Base-by-base conservation (phyloP, 1,140 invertebrate species). In the Caenorhabditis briggsae region DNA sequence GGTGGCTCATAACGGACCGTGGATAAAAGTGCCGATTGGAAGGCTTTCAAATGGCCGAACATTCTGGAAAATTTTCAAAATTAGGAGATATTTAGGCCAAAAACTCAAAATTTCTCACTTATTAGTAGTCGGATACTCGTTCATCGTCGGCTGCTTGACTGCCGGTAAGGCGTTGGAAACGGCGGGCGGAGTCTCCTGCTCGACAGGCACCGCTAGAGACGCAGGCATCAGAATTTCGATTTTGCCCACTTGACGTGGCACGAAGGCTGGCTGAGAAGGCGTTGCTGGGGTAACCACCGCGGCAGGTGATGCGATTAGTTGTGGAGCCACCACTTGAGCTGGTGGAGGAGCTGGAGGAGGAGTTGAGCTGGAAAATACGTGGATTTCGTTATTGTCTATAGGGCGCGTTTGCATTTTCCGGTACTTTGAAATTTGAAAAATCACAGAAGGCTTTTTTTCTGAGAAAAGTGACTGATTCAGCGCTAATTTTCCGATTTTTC, bases 21-120 rank as follows among this genome's bases (percentile, higher is more conserved):
- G n/a, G 70, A 78, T 20, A 78, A 46, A 23, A 78, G 70, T 23
- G 70, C 70, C 9, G 70, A 78, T 78, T 78, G 70, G 70, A 78
- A 78, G 18, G 70, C 70, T 23, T 78, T 78, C 8, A 78, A n/a
- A 43, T 78, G 70, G 2, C 70, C 70, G 33, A 78, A 78, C 9
- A 78, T 12, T 53, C 70, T 78, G 70, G 46, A 78, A 78, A 3
- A n/a, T n/a, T n/a, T n/a, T n/a, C n/a, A n/a, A 33, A 33, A 33
- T 33, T 3, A 8, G 11, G 12, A 20, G 7, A 25, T 11, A 8
- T 58, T 58, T 2, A 8, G 18, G 18, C 56, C n/a, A n/a, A 58
- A n/a, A 59, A n/a, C 3, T 59, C 56, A 9, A 59, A n/a, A n/a
- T 59, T 14, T 41, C 61, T 33, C 25, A 65, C 61, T 65, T 65